Evolutionary conservation across 1,140 invertebrate genomes (phyloP).

Genomic region (Lepidurus arcticus): DNA sequence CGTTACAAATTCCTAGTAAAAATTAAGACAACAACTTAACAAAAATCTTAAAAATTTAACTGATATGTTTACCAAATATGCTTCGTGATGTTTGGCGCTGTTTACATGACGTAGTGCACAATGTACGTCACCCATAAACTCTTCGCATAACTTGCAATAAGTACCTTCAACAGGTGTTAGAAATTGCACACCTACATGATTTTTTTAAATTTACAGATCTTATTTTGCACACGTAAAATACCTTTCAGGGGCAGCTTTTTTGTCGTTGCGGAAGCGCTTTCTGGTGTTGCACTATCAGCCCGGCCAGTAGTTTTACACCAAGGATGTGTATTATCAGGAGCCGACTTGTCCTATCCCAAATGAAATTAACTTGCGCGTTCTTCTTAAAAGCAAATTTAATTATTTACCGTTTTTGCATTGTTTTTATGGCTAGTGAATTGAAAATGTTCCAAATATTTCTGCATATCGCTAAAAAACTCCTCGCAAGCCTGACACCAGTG

Average conservation of each 20-base stretch:
- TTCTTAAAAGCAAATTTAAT: background rate
- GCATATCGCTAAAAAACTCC: background rate
- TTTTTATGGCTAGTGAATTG: background rate
- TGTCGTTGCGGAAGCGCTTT: no score
- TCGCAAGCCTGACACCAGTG: background rate
- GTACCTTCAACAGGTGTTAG: conserved; percentile 76
- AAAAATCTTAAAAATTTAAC: background rate
- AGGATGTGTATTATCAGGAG: no score
- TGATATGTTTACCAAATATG: conserved; percentile 53
- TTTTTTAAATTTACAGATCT: background rate
- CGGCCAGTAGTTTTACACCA: no score
- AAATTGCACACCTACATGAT: conserved; percentile 61
- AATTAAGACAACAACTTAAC: background rate
- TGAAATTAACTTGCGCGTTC: no score
- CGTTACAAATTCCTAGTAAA: background rate
- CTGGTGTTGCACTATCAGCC: no score
- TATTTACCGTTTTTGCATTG: background rate
- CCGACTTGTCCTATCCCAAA: no score
- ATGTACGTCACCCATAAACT: conserved; percentile 79
- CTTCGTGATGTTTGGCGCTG: conserved; percentile 65
- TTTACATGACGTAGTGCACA: conserved; percentile 77
- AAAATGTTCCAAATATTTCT: background rate
- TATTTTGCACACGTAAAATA: no score
- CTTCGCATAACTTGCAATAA: conserved; percentile 79
- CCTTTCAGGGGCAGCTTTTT: no score